A percentile compares a stretch with the other conserved stretches of the same genome.
Evolutionary conservation across 92 coral and sea anemone species (phyloP).

Genomic region (Montipora capitata): DNA sequence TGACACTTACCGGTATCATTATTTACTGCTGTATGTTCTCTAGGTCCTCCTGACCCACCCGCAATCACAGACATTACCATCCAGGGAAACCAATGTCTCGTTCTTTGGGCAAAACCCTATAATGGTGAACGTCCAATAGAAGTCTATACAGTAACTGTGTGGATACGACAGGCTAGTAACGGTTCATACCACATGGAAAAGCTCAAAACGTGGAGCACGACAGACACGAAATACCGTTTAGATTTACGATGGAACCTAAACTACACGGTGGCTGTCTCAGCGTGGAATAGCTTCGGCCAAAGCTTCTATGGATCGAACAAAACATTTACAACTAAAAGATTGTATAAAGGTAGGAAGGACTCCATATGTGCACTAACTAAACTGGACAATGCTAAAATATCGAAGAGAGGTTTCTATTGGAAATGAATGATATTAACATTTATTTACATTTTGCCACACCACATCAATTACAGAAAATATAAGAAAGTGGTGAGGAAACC

Average conservation of each 20-base stretch:
- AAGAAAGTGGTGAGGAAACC: too few relatives aligned
- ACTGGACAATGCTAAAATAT: too few relatives aligned
- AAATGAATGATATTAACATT: too few relatives aligned
- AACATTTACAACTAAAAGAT: background rate
- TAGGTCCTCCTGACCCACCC: constrained; percentile 44
- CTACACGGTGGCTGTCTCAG: constrained; percentile 13
- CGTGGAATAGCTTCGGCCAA: constrained; percentile 42
- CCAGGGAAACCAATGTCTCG: constrained; percentile 1
- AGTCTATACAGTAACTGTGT: constrained; percentile 15
- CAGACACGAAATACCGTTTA: background rate
- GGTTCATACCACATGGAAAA: background rate
- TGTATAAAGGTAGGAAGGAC: background rate
- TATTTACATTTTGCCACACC: too few relatives aligned
- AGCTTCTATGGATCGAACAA: background rate
- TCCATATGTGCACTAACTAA: too few relatives aligned
- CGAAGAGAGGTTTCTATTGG: too few relatives aligned
- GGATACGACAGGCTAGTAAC: background rate
- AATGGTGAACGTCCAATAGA: constrained; percentile 27
- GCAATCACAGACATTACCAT: constrained; percentile 24
- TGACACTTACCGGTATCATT: too few relatives aligned
- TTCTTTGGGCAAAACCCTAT: constrained; percentile 34
- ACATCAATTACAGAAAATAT: too few relatives aligned
- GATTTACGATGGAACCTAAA: constrained; percentile 10
- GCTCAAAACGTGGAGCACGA: constrained; percentile 2
- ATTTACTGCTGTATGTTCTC: background rate